Evolutionary conservation across 1,140 invertebrate species (phyloP).

Genomic region (Tigriopus japonicus): DNA sequence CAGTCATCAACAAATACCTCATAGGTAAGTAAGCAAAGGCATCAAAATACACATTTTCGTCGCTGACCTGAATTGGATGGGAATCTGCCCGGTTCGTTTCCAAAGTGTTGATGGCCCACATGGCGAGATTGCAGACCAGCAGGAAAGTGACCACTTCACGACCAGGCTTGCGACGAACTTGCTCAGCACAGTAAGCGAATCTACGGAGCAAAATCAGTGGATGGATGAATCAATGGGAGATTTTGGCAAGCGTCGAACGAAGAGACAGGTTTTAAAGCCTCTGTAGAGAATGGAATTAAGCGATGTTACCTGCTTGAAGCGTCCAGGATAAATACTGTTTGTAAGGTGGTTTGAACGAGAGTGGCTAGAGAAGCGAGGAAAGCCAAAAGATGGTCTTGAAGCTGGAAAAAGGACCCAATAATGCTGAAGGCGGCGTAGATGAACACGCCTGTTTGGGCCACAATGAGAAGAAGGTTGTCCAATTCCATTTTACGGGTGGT

Average conservation of each 20-base stretch:
- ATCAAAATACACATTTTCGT: too few species aligned
- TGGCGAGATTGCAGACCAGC: constrained; percentile 62
- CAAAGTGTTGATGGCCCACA: constrained; percentile 83
- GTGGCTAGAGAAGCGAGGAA: constrained; percentile 18
- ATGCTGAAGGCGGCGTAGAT: constrained; percentile 84
- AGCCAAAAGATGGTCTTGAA: constrained; percentile 12
- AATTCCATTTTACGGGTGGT: constrained; percentile 52
- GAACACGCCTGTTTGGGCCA: constrained; percentile 80
- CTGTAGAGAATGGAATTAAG: background rate
- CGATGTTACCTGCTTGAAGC: constrained; percentile 24
- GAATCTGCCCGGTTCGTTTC: constrained; percentile 74
- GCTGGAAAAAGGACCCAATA: constrained; percentile 48
- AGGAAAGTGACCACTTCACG: constrained; percentile 45
- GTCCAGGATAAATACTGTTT: constrained; percentile 86
- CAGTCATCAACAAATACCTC: too few species aligned
- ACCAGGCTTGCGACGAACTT: constrained; percentile 42
- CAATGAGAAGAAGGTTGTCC: constrained; percentile 81
- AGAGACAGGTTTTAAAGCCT: too few species aligned
- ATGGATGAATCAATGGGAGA: too few species aligned
- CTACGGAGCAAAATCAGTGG: background rate
- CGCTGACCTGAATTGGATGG: constrained; percentile 51
- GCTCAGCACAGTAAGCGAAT: constrained; percentile 10
- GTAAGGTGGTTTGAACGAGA: constrained; percentile 49
- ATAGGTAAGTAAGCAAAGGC: too few species aligned
- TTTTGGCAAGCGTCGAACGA: too few species aligned